phyloP scores from a whole-genome alignment of 2,113 vertebrate genomes.

The Leptocoma aspasia region DNA sequence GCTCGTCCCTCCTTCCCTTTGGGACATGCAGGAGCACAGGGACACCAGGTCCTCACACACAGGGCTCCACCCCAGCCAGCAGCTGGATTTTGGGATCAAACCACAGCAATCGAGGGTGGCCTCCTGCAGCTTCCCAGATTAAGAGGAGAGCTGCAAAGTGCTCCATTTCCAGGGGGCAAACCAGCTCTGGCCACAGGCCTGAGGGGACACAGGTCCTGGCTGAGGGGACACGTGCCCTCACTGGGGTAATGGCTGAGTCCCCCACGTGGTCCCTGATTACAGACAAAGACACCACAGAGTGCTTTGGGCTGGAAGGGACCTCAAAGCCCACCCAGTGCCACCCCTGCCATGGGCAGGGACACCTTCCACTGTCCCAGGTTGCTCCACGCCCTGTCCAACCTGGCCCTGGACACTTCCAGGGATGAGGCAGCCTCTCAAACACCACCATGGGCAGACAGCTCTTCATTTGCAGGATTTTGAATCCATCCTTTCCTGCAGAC shows the following conservation, averaged over 20 bases:
- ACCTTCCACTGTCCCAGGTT: background rate
- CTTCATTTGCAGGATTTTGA: accelerated
- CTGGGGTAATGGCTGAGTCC: background rate
- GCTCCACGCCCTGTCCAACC: accelerated
- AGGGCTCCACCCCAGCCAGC: background rate
- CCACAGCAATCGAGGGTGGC: background rate
- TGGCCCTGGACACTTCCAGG: background rate
- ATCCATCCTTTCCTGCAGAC: background rate
- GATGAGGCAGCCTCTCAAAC: background rate
- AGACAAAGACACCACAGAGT: background rate
- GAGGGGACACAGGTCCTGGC: background rate
- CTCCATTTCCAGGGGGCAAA: background rate
- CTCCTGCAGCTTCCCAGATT: background rate
- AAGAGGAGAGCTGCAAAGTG: background rate
- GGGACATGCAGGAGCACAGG: background rate
- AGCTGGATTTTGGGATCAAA: background rate
- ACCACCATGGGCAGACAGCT: background rate
- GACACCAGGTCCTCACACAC: background rate
- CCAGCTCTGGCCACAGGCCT: background rate
- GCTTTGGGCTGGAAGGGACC: background rate
- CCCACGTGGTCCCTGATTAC: accelerated
- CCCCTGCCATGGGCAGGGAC: background rate
- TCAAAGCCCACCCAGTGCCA: background rate
- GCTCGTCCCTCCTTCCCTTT: background rate
- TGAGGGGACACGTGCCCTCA: background rate